These are phyloP conservation scores for Indri indri DNA, from an alignment of 2,113 vertebrate genomes.

Conservation along the genomic window DNA sequence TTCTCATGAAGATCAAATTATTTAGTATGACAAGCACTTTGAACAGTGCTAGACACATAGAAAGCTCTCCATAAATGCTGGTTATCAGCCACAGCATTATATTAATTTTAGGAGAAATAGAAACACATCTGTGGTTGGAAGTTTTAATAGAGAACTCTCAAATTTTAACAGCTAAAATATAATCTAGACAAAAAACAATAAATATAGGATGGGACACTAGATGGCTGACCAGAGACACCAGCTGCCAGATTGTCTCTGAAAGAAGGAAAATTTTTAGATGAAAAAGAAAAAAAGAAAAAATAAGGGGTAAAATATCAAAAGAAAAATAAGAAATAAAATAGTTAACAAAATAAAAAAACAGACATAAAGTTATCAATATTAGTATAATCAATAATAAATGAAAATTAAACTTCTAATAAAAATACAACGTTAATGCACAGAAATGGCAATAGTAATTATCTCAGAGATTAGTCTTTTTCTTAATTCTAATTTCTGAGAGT, in stretches of 20 bases:
- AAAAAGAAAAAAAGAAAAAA: no score
- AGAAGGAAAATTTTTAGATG: no score
- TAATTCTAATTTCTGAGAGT: not conserved
- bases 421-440: not conserved
- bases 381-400: not conserved
- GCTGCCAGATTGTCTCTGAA: no score
- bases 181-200: not conserved
- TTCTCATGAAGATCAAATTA: not conserved
- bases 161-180: not conserved
- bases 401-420: not conserved
- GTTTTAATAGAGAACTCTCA: not conserved
- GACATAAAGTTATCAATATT: not conserved
- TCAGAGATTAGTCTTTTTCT: not conserved
- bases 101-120: not conserved
- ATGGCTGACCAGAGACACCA: no score
- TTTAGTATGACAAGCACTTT: not conserved
- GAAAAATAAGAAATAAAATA: not conserved
- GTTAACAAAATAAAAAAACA: not conserved
- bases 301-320: not conserved
- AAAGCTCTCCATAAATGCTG: not conserved
- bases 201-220: no score
- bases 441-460: not conserved
- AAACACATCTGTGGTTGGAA: not conserved
- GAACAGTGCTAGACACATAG: not conserved
- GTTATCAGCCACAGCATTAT: not conserved